Percentiles rank a stretch among this genome's conserved stretches.
These are phyloP conservation scores for Drosophila ogumai DNA, from an alignment of 1,140 invertebrate genomes.

Conservation along the genomic window DNA sequence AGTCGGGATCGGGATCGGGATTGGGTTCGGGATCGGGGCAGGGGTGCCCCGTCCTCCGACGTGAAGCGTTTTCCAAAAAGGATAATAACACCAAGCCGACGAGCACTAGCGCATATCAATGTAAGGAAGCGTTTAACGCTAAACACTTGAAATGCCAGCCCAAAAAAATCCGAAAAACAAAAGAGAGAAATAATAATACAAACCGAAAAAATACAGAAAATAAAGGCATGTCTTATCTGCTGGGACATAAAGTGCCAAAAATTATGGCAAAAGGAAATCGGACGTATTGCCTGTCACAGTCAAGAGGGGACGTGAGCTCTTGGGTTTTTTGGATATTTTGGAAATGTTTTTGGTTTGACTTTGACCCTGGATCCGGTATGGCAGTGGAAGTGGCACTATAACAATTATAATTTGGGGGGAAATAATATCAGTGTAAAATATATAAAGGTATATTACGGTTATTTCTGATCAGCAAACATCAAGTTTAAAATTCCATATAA, in stretches of 20 bases:
- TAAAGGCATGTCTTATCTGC: constrained; percentile 65
- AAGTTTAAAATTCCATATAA: too few relatives aligned
- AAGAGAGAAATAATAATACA: constrained; percentile 34
- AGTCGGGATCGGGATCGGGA: constrained; percentile 34
- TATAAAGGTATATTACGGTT: too few relatives aligned
- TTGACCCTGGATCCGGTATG: neutral
- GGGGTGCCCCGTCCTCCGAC: constrained; percentile 19
- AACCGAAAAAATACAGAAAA: constrained; percentile 24
- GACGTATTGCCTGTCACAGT: constrained; percentile 31
- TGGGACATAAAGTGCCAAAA: constrained; percentile 76
- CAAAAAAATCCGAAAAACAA: constrained; percentile 21
- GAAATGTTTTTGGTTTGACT: neutral
- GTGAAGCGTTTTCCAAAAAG: constrained; percentile 60
- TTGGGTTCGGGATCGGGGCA: constrained; percentile 8
- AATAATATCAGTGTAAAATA: too few relatives aligned
- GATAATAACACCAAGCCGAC: constrained; percentile 33
- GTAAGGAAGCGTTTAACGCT: constrained; percentile 71
- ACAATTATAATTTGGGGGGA: neutral
- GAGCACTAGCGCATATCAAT: constrained; percentile 47
- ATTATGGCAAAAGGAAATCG: constrained; percentile 77
- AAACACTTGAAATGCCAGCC: constrained; percentile 63
- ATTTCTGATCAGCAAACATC: too few relatives aligned
- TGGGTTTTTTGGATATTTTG: neutral
- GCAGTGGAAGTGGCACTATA: neutral
- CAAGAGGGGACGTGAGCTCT: constrained; percentile 26